Evolutionary conservation across 2,113 vertebrate genomes (phyloP).

Genomic region (Apteryx owenii): DNA sequence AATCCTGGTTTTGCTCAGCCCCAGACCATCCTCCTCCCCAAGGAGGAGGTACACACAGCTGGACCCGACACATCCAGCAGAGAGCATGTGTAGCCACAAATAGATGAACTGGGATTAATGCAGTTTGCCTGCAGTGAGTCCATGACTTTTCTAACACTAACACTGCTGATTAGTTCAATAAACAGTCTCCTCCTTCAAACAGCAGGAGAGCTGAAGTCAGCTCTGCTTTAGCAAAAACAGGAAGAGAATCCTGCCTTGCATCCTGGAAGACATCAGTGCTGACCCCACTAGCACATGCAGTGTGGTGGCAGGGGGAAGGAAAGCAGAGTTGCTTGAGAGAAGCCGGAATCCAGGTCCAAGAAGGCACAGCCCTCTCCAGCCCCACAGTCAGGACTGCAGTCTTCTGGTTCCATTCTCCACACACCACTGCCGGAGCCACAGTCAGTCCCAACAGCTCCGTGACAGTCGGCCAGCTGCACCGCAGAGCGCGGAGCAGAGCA

Average conservation of each 20-base stretch:
- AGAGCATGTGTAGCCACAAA: not conserved
- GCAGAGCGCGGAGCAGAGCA: not conserved
- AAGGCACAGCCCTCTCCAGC: not conserved
- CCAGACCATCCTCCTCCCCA: not conserved
- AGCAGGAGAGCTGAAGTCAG: not conserved
- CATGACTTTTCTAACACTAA: not conserved
- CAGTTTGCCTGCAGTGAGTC: not conserved
- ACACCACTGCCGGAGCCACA: not conserved
- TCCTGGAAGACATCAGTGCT: not conserved
- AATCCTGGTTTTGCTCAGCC: not conserved
- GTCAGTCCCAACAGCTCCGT: not conserved
- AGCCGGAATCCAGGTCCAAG: not conserved
- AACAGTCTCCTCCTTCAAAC: not conserved
- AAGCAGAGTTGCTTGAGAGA: not conserved
- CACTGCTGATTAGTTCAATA: not conserved
- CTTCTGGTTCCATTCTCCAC: not conserved
- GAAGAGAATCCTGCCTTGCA: not conserved
- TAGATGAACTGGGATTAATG: not conserved
- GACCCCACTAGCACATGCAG: not conserved
- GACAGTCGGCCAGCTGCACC: not conserved
- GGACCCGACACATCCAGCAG: not conserved
- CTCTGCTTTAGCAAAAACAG: not conserved
- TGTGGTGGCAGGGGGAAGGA: not conserved
- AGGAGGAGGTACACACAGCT: not conserved
- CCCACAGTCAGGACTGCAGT: not conserved